Base-by-base conservation (phyloP, 2,797 vertebrate genomes). In the Melanotaenia pygmaea region DNA sequence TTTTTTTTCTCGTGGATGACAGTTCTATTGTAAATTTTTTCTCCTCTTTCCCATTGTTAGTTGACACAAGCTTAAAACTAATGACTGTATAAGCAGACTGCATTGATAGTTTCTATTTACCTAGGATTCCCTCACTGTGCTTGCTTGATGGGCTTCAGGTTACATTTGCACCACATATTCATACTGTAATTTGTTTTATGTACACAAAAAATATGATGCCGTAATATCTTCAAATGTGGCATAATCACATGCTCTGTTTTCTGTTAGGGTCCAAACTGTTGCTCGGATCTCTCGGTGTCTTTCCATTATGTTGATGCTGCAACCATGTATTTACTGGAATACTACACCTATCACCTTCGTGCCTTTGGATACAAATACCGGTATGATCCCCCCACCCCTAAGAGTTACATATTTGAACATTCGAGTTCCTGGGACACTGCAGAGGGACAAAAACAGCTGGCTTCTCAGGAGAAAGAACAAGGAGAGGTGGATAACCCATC, bases 261-360 rank as follows among this genome's bases (percentile, higher is more conserved):
- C 24, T 18, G 34, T 35, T 76, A 95, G 95, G 89, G 93, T 6
- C 91, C 95, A 51, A 91, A 93, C 59, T 94, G 94, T 85, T 95
- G 94, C 88, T 95, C 95, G 8, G 93, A 95, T 59, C 51, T 96
- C 71, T 92, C 95, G 0, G 89, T 96, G 77, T 96, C 96, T 68
- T 96, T 94, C 88, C 94, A 95, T 85, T 95, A 95, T n/a, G 86
- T 94, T 26, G 84, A 86, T 32, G 54, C 92, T 1, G 24, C 80
- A 2, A 54, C 77, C 18, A 94, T 95, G 94, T 94, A 95, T 83
- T 76, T 85, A 26, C 57, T 94, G 89, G 94, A 95, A 83, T 95
- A 95, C 70, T 95, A 95, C 85, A 86, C 92, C 13, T 95, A 93
- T 77, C 94, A 95, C 88, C 91, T 95, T 59, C 88, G 89, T 77